phyloP scores from a whole-genome alignment of 2,888 invertebrate genomes.

The Atrina japonica region DNA sequence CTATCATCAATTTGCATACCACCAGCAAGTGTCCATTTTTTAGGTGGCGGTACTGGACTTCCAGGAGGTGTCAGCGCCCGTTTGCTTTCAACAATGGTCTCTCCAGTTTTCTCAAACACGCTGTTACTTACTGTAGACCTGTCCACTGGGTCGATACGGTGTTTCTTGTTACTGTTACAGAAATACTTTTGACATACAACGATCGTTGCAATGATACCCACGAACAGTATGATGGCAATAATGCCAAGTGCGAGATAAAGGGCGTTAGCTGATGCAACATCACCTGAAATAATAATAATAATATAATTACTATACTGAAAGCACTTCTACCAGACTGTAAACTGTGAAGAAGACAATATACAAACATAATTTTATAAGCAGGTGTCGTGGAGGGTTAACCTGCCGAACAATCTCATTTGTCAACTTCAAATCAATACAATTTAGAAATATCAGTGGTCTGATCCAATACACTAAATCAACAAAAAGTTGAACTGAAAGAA shows the following conservation, averaged over 20 bases:
- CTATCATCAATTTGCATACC: slow-evolving; percentile 10
- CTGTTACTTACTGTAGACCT: neutral
- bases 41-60: slow-evolving; percentile 26
- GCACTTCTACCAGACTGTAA: no score
- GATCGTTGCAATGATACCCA: neutral
- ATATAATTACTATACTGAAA: neutral
- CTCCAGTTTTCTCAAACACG: neutral
- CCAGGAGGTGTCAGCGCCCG: slow-evolving; percentile 1
- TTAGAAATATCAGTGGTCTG: no score
- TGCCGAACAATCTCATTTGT: no score
- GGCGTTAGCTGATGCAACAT: slow-evolving; percentile 9
- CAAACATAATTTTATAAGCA: no score
- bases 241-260: slow-evolving; percentile 18
- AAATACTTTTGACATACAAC: slow-evolving; percentile 20
- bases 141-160: slow-evolving; percentile 16
- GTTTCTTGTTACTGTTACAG: neutral
- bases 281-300: neutral
- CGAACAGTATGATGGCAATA: neutral
- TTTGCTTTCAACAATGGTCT: neutral
- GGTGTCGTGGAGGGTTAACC: no score
- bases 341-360: no score
- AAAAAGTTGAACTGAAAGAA: no score
- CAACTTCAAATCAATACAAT: no score
- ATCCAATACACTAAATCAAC: no score
- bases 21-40: slow-evolving; percentile 16